Evolutionary conservation across 2,888 invertebrate species (phyloP), one percentile per base, ranked within the genome.

Genomic region (Trissoscelio sp.): DNA sequence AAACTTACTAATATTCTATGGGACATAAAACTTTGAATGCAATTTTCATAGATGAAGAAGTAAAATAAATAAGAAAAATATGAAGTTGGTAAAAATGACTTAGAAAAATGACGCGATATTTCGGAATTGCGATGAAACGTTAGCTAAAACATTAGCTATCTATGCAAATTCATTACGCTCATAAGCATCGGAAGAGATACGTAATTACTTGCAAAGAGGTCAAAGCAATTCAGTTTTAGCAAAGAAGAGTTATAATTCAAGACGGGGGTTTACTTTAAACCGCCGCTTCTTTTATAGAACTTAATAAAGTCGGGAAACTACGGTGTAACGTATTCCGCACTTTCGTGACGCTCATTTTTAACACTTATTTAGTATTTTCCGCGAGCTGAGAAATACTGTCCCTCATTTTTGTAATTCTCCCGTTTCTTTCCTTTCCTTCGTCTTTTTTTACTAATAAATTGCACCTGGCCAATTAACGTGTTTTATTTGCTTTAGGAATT

Each of bases 281-380:
- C 82, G 58, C 79, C 51, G 75, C 57, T 69, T 66, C 78, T 79
- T 83, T 82, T 83, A 84, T 57, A 66, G 55, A 72, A 77, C 37
- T 81, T 53, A 86, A 85, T 84, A 82, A 83, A 84, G 75, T 79
- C 55, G 46, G 62, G 58, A 78, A 85, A 83, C 69, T 83, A 74
- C 75, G 46, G 51, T 31, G 70, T 78, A 78, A 78, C 70, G 70
- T 70, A 78, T 72, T 66, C 78, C 28, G 70, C 39, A 42, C 62
- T 64, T 78, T 64, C 78, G 78, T 78, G 78, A 70, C 58, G 70
- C 42, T 55, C 70, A 72, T 72, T 78, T 78, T 72, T 78, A 78
- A 69, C 55, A 78, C 62, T 69, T 78, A 78, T 70, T 70, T 55
- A 69, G 67, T 77, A 69, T 69, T 62, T 77, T 55, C 28, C 37